Evolutionary conservation across 1,140 invertebrate species (phyloP), one percentile per base, ranked within the genome.

Genomic region (Eciton burchellii): DNA sequence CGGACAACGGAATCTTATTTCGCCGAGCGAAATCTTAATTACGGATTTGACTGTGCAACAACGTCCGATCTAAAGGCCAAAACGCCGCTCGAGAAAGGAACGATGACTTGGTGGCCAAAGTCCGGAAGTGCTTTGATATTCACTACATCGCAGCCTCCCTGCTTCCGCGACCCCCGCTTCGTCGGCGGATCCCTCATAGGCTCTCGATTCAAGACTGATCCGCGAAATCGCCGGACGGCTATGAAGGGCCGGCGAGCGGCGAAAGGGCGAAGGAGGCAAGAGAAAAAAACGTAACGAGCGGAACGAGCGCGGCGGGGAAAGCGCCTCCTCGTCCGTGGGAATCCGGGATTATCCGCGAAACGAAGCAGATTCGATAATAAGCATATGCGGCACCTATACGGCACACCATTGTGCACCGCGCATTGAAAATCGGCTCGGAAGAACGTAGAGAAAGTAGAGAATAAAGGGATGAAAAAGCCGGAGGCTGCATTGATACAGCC

Each of bases 351-450:
- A 88, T 87, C 72, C 59, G 54, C 12, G 60, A 76, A 81, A 87
- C 59, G 85, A 74, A 73, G 59, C 71, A 72, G 86, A 87, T 88
- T 82, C 71, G 85, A 82, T 84, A 86, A 88, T 87, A 88, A 88
- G 81, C 84, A 84, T 84, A 63, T 68, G 63, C n/a, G n/a, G n/a
- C 52, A 54, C 45, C 47, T 72, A 73, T 54, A 63, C 4, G 73
- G n/a, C n/a, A 54, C 35, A 43, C 29, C 72, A 62, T 63, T 73
- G 81, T 29, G 26, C 11, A 68, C 49, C 26, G 43, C 26, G 60
- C 12, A n/a, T n/a, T 24, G 21, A 8, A 52, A 71, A 57, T 52
- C 24, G 66, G 57, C 29, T 12, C 9, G 29, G 24, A 45, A 19
- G 35, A 49, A 62, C 54, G 24, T 66, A 47, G 19, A 47, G 19